Percentiles rank a stretch among this genome's conserved stretches.
Conservation (phyloP, 2,888 invertebrate species). For the Mythimna loreyi region DNA sequence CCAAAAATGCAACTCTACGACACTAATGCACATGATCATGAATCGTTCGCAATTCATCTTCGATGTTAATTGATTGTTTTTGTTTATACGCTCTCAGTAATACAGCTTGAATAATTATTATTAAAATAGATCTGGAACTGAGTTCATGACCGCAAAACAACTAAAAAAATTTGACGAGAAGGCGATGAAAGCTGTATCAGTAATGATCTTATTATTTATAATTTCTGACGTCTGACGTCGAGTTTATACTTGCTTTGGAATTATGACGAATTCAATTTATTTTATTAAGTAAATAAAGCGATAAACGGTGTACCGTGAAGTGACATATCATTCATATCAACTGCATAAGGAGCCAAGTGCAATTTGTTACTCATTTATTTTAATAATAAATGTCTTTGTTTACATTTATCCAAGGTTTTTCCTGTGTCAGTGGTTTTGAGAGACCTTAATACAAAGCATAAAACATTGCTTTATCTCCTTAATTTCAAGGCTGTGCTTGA, state of each 20-base stretch:
- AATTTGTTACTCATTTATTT: slow-evolving; percentile 31
- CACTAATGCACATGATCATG: slow-evolving; percentile 22
- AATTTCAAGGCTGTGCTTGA: too few relatives aligned
- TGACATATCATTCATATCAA: slow-evolving; percentile 34
- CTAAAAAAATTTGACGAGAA: slow-evolving; percentile 27
- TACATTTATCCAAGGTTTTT: slow-evolving; percentile 24
- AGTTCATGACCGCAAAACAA: slow-evolving; percentile 46
- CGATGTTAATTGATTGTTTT: not conserved
- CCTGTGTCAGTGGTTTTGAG: not conserved
- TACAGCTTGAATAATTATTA: slow-evolving; percentile 39
- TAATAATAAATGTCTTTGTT: slow-evolving; percentile 38
- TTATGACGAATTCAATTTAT: slow-evolving; percentile 41
- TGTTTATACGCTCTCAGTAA: slow-evolving; percentile 22
- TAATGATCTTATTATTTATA: slow-evolving; percentile 36
- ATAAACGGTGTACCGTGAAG: slow-evolving; percentile 32
- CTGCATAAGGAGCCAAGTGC: slow-evolving; percentile 21
- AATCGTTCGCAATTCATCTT: slow-evolving; percentile 23
- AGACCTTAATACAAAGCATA: not conserved
- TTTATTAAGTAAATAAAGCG: slow-evolving; percentile 52
- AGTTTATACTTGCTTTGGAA: slow-evolving; percentile 35
- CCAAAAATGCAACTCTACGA: slow-evolving; percentile 38
- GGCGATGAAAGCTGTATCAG: slow-evolving; percentile 42
- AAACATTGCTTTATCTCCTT: too few relatives aligned
- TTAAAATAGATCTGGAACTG: slow-evolving; percentile 23
- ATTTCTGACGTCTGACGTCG: slow-evolving; percentile 20